Evolutionary conservation across 2,888 invertebrate species (phyloP).

Genomic region (Baronia brevicornis): DNA sequence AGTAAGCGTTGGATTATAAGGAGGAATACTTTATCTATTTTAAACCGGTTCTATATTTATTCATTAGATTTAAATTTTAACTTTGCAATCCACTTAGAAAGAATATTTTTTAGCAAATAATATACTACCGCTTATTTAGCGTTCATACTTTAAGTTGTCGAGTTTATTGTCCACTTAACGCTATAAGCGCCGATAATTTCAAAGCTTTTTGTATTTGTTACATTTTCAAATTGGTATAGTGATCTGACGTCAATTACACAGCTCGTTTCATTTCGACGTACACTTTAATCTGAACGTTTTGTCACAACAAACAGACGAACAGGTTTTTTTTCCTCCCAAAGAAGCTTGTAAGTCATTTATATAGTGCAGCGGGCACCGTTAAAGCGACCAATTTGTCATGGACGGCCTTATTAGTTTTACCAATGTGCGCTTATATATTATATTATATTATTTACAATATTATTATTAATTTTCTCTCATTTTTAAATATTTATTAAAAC

Average conservation of each 20-base stretch:
- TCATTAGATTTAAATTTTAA: too few relatives aligned
- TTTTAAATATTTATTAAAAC: too few relatives aligned
- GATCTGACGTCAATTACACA: slow-evolving; percentile 22
- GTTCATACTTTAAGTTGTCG: slow-evolving; percentile 6
- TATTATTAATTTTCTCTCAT: neutral
- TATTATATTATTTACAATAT: slow-evolving; percentile 7
- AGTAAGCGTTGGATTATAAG: too few relatives aligned
- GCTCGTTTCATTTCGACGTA: slow-evolving; percentile 21
- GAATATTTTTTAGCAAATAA: too few relatives aligned
- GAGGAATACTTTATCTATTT: too few relatives aligned
- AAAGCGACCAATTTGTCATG: slow-evolving; percentile 57
- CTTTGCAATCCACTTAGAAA: too few relatives aligned
- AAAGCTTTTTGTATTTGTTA: slow-evolving; percentile 16
- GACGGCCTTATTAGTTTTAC: slow-evolving; percentile 50
- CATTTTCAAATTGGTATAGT: slow-evolving; percentile 21
- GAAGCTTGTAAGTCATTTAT: slow-evolving; percentile 45
- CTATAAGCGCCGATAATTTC: slow-evolving; percentile 2
- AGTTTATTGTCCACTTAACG: slow-evolving; percentile 1
- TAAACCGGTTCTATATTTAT: too few relatives aligned
- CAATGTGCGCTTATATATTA: slow-evolving; percentile 27
- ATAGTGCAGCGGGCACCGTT: slow-evolving; percentile 41
- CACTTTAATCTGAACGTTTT: slow-evolving; percentile 22
- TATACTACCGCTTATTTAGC: too few relatives aligned
- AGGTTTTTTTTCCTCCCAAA: slow-evolving; percentile 30
- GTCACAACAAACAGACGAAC: slow-evolving; percentile 28